Conservation (phyloP, 2,797 vertebrate genomes). For the Danio choprae region DNA sequence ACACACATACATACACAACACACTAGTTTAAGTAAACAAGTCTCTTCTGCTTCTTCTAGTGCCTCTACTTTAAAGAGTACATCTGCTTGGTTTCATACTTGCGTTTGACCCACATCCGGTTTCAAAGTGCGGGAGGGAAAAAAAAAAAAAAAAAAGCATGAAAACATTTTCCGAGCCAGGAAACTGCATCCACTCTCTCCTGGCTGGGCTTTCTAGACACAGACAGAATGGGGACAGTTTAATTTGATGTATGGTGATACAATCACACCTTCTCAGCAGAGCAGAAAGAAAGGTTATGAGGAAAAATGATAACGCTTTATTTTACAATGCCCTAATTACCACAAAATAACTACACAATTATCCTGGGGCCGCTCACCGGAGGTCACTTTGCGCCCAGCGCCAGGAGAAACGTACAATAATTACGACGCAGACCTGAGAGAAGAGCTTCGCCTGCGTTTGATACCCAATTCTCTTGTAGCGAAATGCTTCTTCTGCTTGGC, state of each 20-base stretch:
- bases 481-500: neutral
- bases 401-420: slow-evolving; percentile 13
- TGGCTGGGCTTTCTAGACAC: slow-evolving; percentile 65
- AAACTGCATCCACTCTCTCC: slow-evolving; percentile 68
- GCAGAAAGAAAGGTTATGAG: slow-evolving; percentile 71
- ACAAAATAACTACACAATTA: slow-evolving; percentile 68
- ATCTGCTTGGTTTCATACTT: slow-evolving; percentile 57
- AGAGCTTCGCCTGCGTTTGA: neutral
- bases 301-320: slow-evolving; percentile 73
- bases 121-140: slow-evolving; percentile 29
- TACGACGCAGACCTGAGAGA: slow-evolving; percentile 4
- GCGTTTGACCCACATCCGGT: slow-evolving; percentile 71
- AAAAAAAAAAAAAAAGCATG: slow-evolving; percentile 33
- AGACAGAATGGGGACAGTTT: slow-evolving; percentile 82
- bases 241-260: slow-evolving; percentile 80
- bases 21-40: slow-evolving; percentile 57
- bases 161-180: slow-evolving; percentile 68
- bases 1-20: neutral
- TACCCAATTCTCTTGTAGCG: neutral
- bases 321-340: slow-evolving; percentile 74
- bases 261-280: slow-evolving; percentile 78
- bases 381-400: slow-evolving; percentile 25
- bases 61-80: slow-evolving; percentile 59
- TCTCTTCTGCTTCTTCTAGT: slow-evolving; percentile 50
- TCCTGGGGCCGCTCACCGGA: slow-evolving; percentile 53